Base-by-base conservation (phyloP, 2,113 vertebrate species). In the Nannospalax galili region DNA sequence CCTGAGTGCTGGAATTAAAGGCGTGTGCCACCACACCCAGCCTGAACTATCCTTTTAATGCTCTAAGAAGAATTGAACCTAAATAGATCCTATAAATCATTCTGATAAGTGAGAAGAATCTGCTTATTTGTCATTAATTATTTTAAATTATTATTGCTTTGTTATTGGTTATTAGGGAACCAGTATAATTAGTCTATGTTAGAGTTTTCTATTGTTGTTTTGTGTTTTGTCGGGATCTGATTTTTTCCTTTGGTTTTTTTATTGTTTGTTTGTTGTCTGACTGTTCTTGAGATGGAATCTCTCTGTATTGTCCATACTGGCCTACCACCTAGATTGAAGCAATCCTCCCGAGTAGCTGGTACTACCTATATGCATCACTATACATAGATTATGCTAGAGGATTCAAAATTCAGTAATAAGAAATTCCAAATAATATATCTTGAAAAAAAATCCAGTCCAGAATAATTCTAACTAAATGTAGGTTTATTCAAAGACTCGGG, bases 341-440 rank as follows among this genome's bases (percentile, higher is more conserved):
- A 37, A 14, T n/a, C 35, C 16, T n/a, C 2, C 16, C 37, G 16
- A 32, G 16, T 1, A 62, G 7, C 65, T 48, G 40, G 9, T 5
- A 48, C 37, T n/a, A 16, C 22, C 1, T 3, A 40, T 12, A 22
- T 11, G 20, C 0, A 42, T 37, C 52, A 67, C 6, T 32, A 35
- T 7, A 60, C 8, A 8, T 15, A 65, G 6, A 88, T 91, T 88
- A 84, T 24, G 20, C 7, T 74, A 74, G 7, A 74, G 9, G 78
- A 88, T 42, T 81, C 35, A 56, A 89, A 82, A 65, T 79, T 74
- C 85, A 58, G 11, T 77, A 93, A 92, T 70, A 86, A 94, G 92
- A 14, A 92, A 95, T 92, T 24, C 56, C 81, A 94, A 92, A 35
- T 52, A 87, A 94, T 62, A 85, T 82, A 94, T 91, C 60, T 87